Evolutionary conservation across 2,797 vertebrate genomes (phyloP).

Genomic region (Vespertilio murinus): DNA sequence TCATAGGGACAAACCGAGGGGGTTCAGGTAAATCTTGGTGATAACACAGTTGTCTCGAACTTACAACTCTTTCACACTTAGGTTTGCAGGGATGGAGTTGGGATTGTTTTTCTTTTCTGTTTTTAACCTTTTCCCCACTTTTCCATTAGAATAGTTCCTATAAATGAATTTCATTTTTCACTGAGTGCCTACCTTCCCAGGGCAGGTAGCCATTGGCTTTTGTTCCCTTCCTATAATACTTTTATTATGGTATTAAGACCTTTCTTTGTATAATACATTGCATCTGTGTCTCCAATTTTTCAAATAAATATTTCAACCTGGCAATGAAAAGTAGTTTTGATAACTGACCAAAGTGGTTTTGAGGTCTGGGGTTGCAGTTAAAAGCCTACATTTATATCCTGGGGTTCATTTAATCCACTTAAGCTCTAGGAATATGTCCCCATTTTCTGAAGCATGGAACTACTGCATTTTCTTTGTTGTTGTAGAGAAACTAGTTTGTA

Average conservation of each 20-base stretch:
- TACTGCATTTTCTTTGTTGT: not conserved
- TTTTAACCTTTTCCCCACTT: constrained; percentile 46
- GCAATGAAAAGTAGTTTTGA: not conserved
- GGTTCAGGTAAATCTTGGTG: constrained; percentile 39
- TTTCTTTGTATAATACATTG: constrained; percentile 77
- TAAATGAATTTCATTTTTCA: constrained; percentile 53
- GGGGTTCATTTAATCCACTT: not conserved
- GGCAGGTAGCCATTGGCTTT: constrained; percentile 69
- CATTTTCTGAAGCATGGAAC: not conserved
- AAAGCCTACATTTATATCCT: not conserved
- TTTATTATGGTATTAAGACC: constrained; percentile 64
- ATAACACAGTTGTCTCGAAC: not conserved
- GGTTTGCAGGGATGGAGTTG: constrained; percentile 37
- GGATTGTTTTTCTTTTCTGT: constrained; percentile 27
- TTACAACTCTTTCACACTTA: not conserved
- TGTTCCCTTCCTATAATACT: constrained; percentile 53
- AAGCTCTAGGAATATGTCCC: not conserved
- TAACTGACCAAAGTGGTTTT: not conserved
- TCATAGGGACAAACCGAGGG: constrained; percentile 27
- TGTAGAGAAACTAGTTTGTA: not conserved
- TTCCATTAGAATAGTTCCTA: constrained; percentile 43
- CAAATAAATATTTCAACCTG: constrained; percentile 85
- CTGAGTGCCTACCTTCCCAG: constrained; percentile 72
- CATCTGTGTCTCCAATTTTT: constrained; percentile 82
- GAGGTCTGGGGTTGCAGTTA: not conserved